Evolutionary conservation across 2,888 invertebrate species (phyloP).

Genomic region (Standfussiana lucernea): DNA sequence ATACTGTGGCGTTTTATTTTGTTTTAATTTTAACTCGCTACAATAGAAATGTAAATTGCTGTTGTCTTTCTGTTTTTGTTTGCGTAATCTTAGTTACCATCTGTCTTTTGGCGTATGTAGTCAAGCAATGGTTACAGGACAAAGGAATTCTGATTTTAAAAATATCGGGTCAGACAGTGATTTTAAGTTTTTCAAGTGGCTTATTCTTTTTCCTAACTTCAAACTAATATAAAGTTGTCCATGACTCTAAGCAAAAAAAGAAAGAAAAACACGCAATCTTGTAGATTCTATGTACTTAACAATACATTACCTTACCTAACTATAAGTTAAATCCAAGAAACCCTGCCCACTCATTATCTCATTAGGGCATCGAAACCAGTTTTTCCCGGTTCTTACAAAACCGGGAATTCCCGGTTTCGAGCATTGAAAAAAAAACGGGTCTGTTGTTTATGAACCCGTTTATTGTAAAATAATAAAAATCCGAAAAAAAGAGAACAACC

Average conservation of each 20-base stretch:
- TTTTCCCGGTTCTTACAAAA: too few relatives aligned
- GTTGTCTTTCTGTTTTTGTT: neutral
- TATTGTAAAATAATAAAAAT: too few relatives aligned
- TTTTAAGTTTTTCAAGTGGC: neutral
- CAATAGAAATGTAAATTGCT: conserved; percentile 24
- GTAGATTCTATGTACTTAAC: neutral
- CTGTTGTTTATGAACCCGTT: too few relatives aligned
- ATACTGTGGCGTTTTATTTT: conserved; percentile 9
- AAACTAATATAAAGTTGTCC: neutral
- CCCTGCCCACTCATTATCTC: neutral
- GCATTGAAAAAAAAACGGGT: too few relatives aligned
- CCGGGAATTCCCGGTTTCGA: too few relatives aligned
- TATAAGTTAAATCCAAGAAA: neutral
- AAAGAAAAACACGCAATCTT: neutral
- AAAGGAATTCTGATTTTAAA: neutral
- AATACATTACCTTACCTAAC: neutral
- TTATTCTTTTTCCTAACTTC: neutral
- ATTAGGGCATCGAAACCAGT: too few relatives aligned
- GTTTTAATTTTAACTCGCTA: neutral
- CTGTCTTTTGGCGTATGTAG: neutral
- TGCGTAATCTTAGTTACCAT: neutral
- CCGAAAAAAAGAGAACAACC: too few relatives aligned
- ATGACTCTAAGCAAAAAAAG: neutral
- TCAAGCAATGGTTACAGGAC: neutral
- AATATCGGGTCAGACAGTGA: neutral